Percentiles rank a stretch among this genome's conserved stretches.
Evolutionary conservation across 1,140 invertebrate species (phyloP).

Genomic region (Rhagoletis pomonella): DNA sequence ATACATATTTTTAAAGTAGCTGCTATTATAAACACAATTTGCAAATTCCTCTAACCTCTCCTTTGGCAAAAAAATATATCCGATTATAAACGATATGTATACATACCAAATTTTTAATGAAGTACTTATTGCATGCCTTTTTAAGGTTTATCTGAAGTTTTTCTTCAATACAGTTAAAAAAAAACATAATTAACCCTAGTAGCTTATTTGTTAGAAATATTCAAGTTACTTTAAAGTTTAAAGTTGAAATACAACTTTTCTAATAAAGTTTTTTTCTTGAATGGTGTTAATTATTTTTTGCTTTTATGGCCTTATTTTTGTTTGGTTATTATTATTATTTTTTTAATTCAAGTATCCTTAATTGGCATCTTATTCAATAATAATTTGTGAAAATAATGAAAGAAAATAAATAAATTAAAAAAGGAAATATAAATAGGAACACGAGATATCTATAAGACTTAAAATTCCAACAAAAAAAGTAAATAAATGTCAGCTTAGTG

Average conservation of each 20-base stretch:
- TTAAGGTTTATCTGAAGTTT: neutral
- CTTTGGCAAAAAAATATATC: too few species aligned
- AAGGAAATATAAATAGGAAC: too few species aligned
- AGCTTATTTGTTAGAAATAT: neutral
- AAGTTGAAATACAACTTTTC: neutral
- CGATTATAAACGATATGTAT: too few species aligned
- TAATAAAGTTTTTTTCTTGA: neutral
- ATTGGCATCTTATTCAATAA: neutral
- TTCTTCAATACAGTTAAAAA: neutral
- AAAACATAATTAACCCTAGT: neutral
- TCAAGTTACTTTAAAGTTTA: neutral
- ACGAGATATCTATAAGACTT: too few species aligned
- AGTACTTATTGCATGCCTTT: slow-evolving; percentile 11
- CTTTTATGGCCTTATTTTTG: slow-evolving; percentile 9
- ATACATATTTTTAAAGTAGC: too few species aligned
- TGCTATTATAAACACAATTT: too few species aligned
- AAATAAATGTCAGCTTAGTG: too few species aligned
- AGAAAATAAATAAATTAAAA: neutral
- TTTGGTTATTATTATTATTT: neutral
- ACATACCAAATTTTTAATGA: too few species aligned
- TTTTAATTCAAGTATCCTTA: neutral
- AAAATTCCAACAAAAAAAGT: too few species aligned
- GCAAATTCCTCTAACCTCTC: too few species aligned
- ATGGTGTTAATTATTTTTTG: slow-evolving; percentile 47
- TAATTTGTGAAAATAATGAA: neutral